Evolutionary conservation across 1,140 invertebrate species (phyloP).

Genomic region (Drosophila santomea): DNA sequence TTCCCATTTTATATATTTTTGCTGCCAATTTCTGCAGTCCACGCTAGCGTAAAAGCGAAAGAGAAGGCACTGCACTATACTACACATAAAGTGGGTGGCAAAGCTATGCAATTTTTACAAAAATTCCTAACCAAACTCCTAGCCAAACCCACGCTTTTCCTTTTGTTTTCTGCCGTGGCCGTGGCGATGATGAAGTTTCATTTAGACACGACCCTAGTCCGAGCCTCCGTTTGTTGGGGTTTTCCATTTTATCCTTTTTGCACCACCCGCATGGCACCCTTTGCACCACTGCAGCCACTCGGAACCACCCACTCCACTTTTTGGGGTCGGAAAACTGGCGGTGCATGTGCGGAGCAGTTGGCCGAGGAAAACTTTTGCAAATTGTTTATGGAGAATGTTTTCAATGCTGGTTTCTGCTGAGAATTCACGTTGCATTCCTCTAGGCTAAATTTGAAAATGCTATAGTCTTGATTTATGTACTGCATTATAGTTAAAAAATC

Average conservation of each 20-base stretch:
- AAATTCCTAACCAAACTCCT: slow-evolving; percentile 50
- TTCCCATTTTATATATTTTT: slow-evolving; percentile 58
- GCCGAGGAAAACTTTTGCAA: slow-evolving; percentile 22
- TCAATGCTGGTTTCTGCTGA: slow-evolving; percentile 13
- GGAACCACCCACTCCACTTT: slow-evolving; percentile 7
- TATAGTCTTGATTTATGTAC: neutral
- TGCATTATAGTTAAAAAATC: too few species aligned
- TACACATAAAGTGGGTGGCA: neutral
- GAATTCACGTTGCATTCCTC: slow-evolving; percentile 4
- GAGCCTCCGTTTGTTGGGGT: slow-evolving; percentile 24
- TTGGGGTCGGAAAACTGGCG: slow-evolving; percentile 4
- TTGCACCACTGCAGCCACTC: slow-evolving; percentile 20
- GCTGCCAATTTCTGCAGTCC: slow-evolving; percentile 77
- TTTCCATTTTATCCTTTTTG: neutral
- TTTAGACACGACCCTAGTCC: slow-evolving; percentile 76
- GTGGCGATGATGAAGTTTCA: slow-evolving; percentile 79
- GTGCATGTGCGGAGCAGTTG: slow-evolving; percentile 10
- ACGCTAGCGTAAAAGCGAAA: slow-evolving; percentile 39
- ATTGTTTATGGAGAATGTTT: slow-evolving; percentile 36
- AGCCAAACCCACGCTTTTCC: slow-evolving; percentile 29
- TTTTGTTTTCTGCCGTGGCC: slow-evolving; percentile 56
- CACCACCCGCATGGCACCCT: slow-evolving; percentile 29
- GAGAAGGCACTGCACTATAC: neutral
- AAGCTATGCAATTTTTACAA: slow-evolving; percentile 77
- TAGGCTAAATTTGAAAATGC: neutral